Evolutionary conservation across 2,797 vertebrate species (phyloP).

Genomic region (Halcyon badia): DNA sequence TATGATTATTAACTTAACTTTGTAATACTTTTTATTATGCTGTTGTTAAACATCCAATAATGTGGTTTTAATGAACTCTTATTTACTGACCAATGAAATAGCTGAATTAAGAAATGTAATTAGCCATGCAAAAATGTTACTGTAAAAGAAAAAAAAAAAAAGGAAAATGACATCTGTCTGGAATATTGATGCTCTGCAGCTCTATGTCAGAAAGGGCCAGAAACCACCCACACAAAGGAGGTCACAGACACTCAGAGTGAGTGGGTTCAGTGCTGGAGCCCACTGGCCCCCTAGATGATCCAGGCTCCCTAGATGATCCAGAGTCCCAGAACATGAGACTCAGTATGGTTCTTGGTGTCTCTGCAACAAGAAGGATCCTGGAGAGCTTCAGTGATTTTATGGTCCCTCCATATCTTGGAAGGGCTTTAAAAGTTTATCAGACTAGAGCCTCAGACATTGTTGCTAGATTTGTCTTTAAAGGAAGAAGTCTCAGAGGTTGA

Average conservation of each 20-base stretch:
- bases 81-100: conserved; percentile 32
- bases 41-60: conserved; percentile 37
- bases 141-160: background rate
- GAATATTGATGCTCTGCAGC: background rate
- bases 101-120: conserved; percentile 24
- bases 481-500: background rate
- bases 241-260: background rate
- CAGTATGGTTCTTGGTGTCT: fast-evolving
- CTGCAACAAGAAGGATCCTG: background rate
- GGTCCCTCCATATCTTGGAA: background rate
- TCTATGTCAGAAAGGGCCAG: background rate
- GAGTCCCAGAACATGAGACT: background rate
- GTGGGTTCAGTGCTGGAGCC: background rate
- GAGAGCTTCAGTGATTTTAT: background rate
- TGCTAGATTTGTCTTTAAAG: background rate
- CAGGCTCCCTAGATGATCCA: background rate
- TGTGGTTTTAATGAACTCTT: conserved; percentile 54
- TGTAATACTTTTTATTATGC: background rate
- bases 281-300: fast-evolving
- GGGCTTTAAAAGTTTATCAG: background rate
- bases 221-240: background rate
- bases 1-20: conserved; percentile 21
- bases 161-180: background rate
- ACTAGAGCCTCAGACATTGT: background rate
- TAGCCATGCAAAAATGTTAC: conserved; percentile 7